Evolutionary conservation across 2,797 vertebrate genomes (phyloP), one percentile per base, ranked within the genome.

Genomic region (Thamnophis elegans): DNA sequence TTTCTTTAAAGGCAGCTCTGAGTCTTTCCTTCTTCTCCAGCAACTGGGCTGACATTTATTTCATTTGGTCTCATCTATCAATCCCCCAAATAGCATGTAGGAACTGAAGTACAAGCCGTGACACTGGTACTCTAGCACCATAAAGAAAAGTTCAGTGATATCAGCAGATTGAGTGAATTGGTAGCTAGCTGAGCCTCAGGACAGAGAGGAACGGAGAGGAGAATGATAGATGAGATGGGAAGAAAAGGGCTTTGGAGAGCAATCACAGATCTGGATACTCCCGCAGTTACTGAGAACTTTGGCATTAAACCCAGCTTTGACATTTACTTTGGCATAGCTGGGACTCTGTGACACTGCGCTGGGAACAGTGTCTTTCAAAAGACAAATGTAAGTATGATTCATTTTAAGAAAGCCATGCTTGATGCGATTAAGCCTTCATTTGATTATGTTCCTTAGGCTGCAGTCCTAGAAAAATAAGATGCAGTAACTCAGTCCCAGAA

Each of bases 381-480:
- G 90, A 91, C 92, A 91, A 93, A 91, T 93, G 89, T 89, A 88
- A 91, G 85, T 32, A 42, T 73, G 32, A 88, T 91, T 88, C 73
- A 26, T 73, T 91, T 88, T 89, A 88, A 91, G 90, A 90, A 65
- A 93, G 32, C 32, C 14, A 65, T 85, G 87, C 32, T 88, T 91
- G 53, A 88, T 91, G 92, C 25, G 56, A 91, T 95, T 94, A 89
- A 92, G 96, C 93, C 94, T 92, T 95, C 95, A 93, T 95, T 97
- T 95, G 93, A 62, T 90, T 97, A 92, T 88, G 87, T 95, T 95
- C 93, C 92, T 47, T 94, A 93, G 94, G 93, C 94, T 94, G 91
- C 92, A 94, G 90, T 94, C 95, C 95, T 95, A 91, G 87, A 95
- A 97, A 95, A 96, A 65, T 93, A 96, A 96, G 94, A 94, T 95